Base-by-base conservation (phyloP, 2,113 vertebrate genomes). In the Mohoua ochrocephala region DNA sequence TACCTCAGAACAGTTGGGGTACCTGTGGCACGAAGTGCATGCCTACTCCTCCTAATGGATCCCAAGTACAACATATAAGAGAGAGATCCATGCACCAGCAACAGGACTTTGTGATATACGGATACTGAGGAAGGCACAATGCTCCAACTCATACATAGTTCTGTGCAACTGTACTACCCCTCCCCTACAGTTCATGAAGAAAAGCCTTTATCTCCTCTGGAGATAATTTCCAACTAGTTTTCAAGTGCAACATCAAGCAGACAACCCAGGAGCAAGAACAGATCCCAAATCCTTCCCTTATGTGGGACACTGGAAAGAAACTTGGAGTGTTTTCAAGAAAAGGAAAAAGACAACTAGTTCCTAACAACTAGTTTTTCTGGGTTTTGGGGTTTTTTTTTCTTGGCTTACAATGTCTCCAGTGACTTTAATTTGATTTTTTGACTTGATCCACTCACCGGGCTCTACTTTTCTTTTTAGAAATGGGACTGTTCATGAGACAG, bases 11-110 rank as follows among this genome's bases (percentile, higher is more conserved):
- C 8, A 56, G 11, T 59, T 42, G 50, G 39, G 16, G 49, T 52
- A 63, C 24, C 27, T 49, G 59, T 41, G 63, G 23, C 31, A 64
- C 2, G 6, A 75, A 57, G 9, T 33, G 6, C 22, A 18, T n/a
- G n/a, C n/a, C 57, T 37, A 2, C 19, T 39, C 15, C 31, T 71
- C 15, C 27, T 52, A 9, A 59, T 30, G 13, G 39, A 47, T 26
- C 24, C 12, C 31, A 52, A 1, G 0, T 54, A 22, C 16, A 41
- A 41, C 4, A 3, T 30, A 11, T 15, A 9, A 22, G 11, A 65
- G 26, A 50, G 35, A 52, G 20, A 27, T 27, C n/a, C 14, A 2
- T 21, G 14, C 18, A 7, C 31, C 61, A 60, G 15, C 61, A 56
- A 10, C 10, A 54, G 18, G 22, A 57, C 20, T 13, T 73, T 3